Base-by-base conservation (phyloP, 2,888 invertebrate species). In the Tiphia femorata region DNA sequence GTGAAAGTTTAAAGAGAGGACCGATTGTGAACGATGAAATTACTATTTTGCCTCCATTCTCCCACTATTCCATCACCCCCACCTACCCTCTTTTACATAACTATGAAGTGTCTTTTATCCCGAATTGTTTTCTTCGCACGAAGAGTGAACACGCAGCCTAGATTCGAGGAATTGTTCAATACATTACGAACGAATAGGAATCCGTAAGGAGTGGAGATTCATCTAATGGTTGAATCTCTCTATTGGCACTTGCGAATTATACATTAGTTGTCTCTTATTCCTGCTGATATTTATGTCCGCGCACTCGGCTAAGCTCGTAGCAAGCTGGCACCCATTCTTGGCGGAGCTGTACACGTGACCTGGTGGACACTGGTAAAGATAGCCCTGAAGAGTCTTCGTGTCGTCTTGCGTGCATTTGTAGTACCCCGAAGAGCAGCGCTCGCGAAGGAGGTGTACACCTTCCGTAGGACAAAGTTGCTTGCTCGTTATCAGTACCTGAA, bases 301-400 rank as follows among this genome's bases (percentile, higher is more conserved):
- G 67, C 93, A 94, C 75, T 88, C 87, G 50, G 87, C 86, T 44
- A 93, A 82, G 75, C 87, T 87, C 38, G 85, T 84, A 0, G 85
- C 84, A 37, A 88, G 87, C 83, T 94, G 94, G 78, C 94, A 94
- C 75, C 91, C 86, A 81, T 90, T 88, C 70, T 92, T 93, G 2
- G 92, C 88, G 37, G 90, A 87, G 92, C 93, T 94, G 78, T 90
- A 95, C 3, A 90, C 86, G 71, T 89, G 93, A 37, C 90, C 90
- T 71, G 88, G 85, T 0, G 94, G 94, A 83, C 95, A 95, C 73
- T 90, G 91, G 79, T 91, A 90, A 10, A 94, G 85, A 71, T 88
- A 89, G 12, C 92, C 94, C 80, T 89, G 86, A 67, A 92, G 79
- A 48, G 84, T 86, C 25, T 82, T 77, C 40, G 85, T 86, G 1